phyloP scores from a whole-genome alignment of 1,140 invertebrate species.

The Brachionus paranguensis region DNA sequence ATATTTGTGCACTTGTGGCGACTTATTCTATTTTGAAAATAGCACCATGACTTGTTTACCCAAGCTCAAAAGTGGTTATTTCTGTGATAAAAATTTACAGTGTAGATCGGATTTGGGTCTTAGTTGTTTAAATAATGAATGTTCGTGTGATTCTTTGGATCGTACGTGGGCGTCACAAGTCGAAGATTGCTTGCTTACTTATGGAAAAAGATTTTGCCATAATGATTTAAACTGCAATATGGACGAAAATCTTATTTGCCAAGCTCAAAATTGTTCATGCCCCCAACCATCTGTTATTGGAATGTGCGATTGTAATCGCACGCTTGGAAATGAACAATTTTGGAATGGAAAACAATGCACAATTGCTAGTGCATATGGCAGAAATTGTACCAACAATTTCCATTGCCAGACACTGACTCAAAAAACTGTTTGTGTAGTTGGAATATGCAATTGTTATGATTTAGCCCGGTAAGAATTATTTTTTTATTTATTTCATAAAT shows the following conservation, averaged over 20 bases:
- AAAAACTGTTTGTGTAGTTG: neutral
- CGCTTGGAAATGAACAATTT: neutral
- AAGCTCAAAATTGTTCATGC: neutral
- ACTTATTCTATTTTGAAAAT: neutral
- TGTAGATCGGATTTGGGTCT: neutral
- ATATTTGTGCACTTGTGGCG: neutral
- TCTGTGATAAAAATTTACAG: neutral
- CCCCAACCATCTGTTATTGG: neutral
- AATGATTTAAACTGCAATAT: neutral
- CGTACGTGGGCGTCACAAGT: neutral
- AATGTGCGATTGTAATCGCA: constrained; percentile 7
- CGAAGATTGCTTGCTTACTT: neutral
- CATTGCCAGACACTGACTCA: neutral
- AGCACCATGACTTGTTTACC: neutral
- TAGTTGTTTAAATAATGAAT: neutral
- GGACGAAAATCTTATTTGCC: neutral
- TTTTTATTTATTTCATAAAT: too few relatives aligned
- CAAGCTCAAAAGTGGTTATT: neutral
- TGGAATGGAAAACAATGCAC: neutral
- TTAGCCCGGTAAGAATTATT: neutral
- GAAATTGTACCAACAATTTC: neutral
- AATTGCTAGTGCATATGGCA: neutral
- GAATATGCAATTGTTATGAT: neutral
- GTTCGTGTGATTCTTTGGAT: neutral
- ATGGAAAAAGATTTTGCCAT: neutral